Evolutionary conservation across 2,797 vertebrate species (phyloP).

Genomic region (Arrhamphus sclerolepis): DNA sequence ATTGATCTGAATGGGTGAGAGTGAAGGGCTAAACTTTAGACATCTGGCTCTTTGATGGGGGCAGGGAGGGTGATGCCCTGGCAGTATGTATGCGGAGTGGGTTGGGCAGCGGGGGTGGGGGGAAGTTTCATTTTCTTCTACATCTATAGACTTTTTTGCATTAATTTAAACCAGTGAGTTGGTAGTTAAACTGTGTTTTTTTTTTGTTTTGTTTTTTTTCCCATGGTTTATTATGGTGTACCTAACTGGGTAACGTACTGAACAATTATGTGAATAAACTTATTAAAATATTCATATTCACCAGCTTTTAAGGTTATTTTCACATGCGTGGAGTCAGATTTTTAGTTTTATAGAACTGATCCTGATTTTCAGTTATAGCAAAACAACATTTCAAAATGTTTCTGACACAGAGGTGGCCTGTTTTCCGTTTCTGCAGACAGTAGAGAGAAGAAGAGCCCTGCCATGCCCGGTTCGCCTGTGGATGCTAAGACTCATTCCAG

Average conservation of each 20-base stretch:
- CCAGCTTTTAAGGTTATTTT: neutral
- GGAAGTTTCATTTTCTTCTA: slow-evolving; percentile 47
- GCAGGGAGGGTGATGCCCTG: slow-evolving; percentile 41
- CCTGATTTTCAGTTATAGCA: neutral
- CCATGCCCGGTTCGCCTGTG: slow-evolving; percentile 98
- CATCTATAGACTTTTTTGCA: slow-evolving; percentile 15
- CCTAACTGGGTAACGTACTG: neutral
- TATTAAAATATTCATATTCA: neutral
- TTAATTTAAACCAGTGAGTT: slow-evolving; percentile 17
- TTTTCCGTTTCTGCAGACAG: slow-evolving; percentile 80
- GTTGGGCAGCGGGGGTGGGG: slow-evolving; percentile 32
- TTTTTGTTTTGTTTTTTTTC: neutral
- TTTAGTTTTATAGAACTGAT: too few species aligned
- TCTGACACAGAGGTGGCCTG: slow-evolving; percentile 32
- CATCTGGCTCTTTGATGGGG: slow-evolving; percentile 82
- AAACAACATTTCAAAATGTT: neutral
- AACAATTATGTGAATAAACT: neutral
- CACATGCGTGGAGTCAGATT: neutral
- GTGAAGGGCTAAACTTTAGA: slow-evolving; percentile 79
- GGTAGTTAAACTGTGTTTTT: slow-evolving; percentile 20
- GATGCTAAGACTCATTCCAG: slow-evolving; percentile 98
- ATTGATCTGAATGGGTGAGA: slow-evolving; percentile 78
- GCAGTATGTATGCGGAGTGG: slow-evolving; percentile 55
- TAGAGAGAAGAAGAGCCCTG: slow-evolving; percentile 94
- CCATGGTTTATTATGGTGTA: neutral